phyloP scores from a whole-genome alignment of 2,888 invertebrate genomes.

The Drosophila histrio region DNA sequence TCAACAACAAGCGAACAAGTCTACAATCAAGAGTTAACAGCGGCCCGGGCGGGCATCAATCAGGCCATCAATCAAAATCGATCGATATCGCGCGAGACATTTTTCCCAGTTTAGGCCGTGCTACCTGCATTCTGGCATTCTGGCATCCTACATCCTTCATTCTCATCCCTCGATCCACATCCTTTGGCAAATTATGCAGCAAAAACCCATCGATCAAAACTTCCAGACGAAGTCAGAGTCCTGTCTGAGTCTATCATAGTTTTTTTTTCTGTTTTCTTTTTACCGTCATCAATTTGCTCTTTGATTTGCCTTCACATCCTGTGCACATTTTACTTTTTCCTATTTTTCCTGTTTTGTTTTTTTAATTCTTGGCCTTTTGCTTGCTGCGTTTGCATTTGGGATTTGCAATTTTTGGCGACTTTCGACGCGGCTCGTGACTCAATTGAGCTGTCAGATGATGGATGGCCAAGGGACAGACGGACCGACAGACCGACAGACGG shows the following conservation, averaged over 20 bases:
- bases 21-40: neutral
- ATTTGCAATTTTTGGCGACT: slow-evolving; percentile 56
- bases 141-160: neutral
- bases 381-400: slow-evolving; percentile 68
- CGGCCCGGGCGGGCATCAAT: slow-evolving; percentile 51
- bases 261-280: slow-evolving; percentile 37
- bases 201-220: slow-evolving; percentile 63
- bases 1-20: slow-evolving; percentile 1
- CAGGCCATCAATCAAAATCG: slow-evolving; percentile 67
- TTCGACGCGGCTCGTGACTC: slow-evolving; percentile 45
- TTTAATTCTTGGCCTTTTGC: slow-evolving; percentile 48
- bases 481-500: no score
- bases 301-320: slow-evolving; percentile 50
- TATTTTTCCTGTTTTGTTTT: slow-evolving; percentile 10
- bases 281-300: slow-evolving; percentile 61
- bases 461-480: no score
- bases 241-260: slow-evolving; percentile 15
- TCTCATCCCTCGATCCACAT: neutral
- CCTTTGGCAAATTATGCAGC: slow-evolving; percentile 40
- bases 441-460: slow-evolving; percentile 71
- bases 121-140: slow-evolving; percentile 28
- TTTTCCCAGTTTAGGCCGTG: slow-evolving; percentile 6
- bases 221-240: slow-evolving; percentile 17
- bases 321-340: slow-evolving; percentile 2
- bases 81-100: slow-evolving; percentile 56